Evolutionary conservation across 1,140 invertebrate genomes (phyloP).

Genomic region (Lepidurus couesii): DNA sequence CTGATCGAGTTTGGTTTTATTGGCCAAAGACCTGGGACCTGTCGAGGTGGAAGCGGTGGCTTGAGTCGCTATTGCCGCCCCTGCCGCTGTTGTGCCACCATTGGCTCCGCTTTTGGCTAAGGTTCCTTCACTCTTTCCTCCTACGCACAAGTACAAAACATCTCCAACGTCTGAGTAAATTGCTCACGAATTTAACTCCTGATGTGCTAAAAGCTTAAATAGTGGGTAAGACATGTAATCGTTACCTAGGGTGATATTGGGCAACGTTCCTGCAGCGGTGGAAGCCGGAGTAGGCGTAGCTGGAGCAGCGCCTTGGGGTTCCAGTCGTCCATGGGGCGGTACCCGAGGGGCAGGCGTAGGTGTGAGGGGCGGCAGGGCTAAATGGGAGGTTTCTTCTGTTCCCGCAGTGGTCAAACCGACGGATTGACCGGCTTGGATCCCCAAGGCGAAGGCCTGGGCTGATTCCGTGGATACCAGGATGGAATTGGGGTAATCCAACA

Average conservation of each 20-base stretch:
- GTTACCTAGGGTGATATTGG: constrained; percentile 20
- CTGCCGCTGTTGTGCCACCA: not conserved
- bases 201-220: not conserved
- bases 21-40: not conserved
- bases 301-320: constrained; percentile 34
- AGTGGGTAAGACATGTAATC: not conserved
- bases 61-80: not conserved
- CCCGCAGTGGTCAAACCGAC: not conserved
- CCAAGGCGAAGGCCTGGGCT: constrained; percentile 45
- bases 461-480: constrained; percentile 52
- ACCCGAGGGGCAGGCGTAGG: constrained; percentile 36
- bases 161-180: not conserved
- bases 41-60: not conserved
- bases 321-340: constrained; percentile 35
- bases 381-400: not conserved
- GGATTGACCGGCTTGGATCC: constrained; percentile 39
- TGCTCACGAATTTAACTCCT: not conserved
- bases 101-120: not conserved
- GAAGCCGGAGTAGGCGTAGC: constrained; percentile 34
- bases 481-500: constrained; percentile 89
- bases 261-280: constrained; percentile 34
- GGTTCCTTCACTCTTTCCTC: not conserved
- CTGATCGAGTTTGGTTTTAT: not conserved
- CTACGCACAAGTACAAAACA: not conserved
- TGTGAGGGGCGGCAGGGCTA: not conserved